These are phyloP conservation scores for Meleagris gallopavo DNA, from an alignment of 2,113 vertebrate genomes.

Conservation along the genomic window DNA sequence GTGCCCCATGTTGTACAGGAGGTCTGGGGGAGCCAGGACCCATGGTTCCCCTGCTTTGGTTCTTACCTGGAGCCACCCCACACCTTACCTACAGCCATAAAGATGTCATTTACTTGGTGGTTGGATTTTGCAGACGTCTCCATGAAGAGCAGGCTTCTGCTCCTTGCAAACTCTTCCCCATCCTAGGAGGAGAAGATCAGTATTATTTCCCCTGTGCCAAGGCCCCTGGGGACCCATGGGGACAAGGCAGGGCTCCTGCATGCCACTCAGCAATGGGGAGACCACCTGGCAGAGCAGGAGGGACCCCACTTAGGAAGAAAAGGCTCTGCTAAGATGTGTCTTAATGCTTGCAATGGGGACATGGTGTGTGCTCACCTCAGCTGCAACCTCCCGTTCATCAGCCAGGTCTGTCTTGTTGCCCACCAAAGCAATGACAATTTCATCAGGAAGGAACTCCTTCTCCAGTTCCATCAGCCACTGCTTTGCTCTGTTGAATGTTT, in stretches of 20 bases:
- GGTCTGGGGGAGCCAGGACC: neutral
- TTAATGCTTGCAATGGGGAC: neutral
- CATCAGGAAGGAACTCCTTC: conserved; percentile 64
- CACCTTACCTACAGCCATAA: conserved; percentile 75
- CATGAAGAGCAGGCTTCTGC: conserved; percentile 72
- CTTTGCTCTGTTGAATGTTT: conserved; percentile 77
- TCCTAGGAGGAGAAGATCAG: conserved; percentile 69
- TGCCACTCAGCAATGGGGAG: neutral
- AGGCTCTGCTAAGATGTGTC: neutral
- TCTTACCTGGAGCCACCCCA: neutral
- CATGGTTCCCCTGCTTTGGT: neutral
- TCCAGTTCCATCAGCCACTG: conserved; percentile 83
- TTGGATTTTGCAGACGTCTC: conserved; percentile 83
- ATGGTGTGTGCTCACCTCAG: conserved; percentile 65
- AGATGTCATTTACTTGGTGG: conserved; percentile 73
- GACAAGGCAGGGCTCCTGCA: neutral
- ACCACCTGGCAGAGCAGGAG: neutral
- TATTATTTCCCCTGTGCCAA: neutral
- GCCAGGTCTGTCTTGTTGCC: conserved; percentile 84
- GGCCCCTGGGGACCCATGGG: neutral
- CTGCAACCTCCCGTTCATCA: conserved; percentile 70
- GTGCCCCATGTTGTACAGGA: neutral
- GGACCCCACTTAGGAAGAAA: neutral
- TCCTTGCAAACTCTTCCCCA: conserved; percentile 76
- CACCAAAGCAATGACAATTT: conserved; percentile 79